Percentiles rank a stretch among this genome's conserved stretches.
These are phyloP conservation scores for Macrotus californicus DNA, from an alignment of 2,113 vertebrate species.

Conservation along the genomic window DNA sequence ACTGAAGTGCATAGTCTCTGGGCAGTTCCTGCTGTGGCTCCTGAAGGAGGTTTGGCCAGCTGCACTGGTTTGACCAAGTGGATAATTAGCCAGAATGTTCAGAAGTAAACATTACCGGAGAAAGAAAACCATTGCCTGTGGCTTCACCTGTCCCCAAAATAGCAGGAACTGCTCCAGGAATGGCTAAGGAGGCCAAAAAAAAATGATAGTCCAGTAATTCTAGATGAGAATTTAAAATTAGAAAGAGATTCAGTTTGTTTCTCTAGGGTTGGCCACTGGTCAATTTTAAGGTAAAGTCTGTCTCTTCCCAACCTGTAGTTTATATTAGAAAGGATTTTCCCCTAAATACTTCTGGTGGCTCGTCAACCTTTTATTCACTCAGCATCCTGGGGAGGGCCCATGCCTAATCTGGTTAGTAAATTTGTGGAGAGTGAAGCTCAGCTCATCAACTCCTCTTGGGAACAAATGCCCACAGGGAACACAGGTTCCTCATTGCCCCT, in stretches of 20 bases:
- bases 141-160: conserved; percentile 25
- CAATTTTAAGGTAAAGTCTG: conserved; percentile 11
- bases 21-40: not conserved
- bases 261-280: conserved; percentile 33
- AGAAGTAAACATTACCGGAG: conserved; percentile 47
- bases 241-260: conserved; percentile 42
- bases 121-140: conserved; percentile 51
- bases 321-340: not conserved
- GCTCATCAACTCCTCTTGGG: not conserved
- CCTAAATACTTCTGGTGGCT: not conserved
- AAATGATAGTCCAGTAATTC: not conserved
- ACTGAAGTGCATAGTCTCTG: not conserved
- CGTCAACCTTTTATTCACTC: not conserved
- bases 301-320: not conserved
- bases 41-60: not conserved
- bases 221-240: conserved; percentile 48
- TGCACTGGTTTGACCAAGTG: conserved; percentile 18
- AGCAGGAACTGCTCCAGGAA: not conserved
- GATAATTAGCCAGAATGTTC: conserved; percentile 46
- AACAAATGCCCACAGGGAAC: not conserved
- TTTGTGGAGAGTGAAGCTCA: not conserved
- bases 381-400: not conserved
- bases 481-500: not conserved
- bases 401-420: not conserved
- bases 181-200: not conserved